Evolutionary conservation across 2,888 invertebrate genomes (phyloP), one percentile per base, ranked within the genome.

Genomic region (Margaritifera margaritifera): DNA sequence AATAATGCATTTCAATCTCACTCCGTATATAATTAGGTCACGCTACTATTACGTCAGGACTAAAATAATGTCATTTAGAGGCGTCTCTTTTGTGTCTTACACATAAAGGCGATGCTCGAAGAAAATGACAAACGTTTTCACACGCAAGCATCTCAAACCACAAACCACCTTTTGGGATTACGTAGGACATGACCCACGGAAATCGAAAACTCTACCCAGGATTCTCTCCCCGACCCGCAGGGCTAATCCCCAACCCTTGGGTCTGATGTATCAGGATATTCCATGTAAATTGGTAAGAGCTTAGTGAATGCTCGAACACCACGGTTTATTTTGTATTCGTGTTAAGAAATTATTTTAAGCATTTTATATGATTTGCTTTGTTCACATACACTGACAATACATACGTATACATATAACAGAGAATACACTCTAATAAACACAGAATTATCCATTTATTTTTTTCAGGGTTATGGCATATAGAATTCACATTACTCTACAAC

Each of bases 41-140:
- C n/a, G n/a, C n/a, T n/a, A n/a, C n/a, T n/a, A n/a, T 42, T 42
- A 42, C 42, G 42, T 42, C 42, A 42, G 11, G 42, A 42, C 42
- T 15, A 15, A 11, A 42, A 42, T 27, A 11, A 15, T 2, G 2
- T 42, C 42, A 15, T 15, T 11, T 42, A 15, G 42, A 42, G 42
- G 15, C 2, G 15, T 11, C 11, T 42, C 42, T 11, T 42, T 15
- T 42, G 11, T 42, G 15, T 11, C 42, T 1, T 42, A 42, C 42
- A 8, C 2, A 42, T 42, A 42, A 42, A 42, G 42, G 15, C 11
- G 3, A 42, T 15, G 15, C 42, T 42, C 20, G 15, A 53, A 63
- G 25, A 51, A 25, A 24, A 73, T 73, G 73, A 70, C 69, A 62
- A 73, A 69, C n/a, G 69, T 73, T 22, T 73, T 63, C 59, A 73